Conservation (phyloP, 2,797 vertebrate genomes). For the Onychomys leucogaster region DNA sequence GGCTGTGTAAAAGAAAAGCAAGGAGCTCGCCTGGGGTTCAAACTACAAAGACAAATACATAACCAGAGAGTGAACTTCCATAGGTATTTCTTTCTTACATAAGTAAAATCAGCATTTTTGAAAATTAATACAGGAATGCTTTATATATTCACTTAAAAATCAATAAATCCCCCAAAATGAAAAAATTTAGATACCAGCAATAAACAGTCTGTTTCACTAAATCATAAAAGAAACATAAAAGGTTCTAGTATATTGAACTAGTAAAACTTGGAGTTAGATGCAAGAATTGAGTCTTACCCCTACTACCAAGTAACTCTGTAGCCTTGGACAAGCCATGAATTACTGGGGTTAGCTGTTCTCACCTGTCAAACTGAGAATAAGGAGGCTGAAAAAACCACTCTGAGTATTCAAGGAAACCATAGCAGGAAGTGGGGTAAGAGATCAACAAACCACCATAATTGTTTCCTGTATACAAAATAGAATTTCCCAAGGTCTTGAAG, state of each 20-base stretch:
- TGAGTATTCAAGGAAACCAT: background rate
- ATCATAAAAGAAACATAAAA: background rate
- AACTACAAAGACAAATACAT: background rate
- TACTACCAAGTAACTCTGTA: background rate
- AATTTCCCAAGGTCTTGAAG: background rate
- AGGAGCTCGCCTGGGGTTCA: background rate
- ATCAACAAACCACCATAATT: background rate
- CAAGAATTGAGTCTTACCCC: background rate
- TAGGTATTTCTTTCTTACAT: background rate
- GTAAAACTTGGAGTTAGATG: background rate
- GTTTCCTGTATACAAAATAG: background rate
- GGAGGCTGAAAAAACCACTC: background rate
- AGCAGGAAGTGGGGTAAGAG: background rate
- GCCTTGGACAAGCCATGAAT: background rate
- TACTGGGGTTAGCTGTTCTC: background rate
- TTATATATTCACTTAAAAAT: background rate
- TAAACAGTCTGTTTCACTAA: background rate
- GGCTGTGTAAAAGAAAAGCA: background rate
- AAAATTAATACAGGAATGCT: conserved; percentile 24
- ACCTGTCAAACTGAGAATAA: background rate
- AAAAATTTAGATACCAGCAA: background rate
- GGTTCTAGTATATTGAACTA: background rate
- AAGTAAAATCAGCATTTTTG: background rate
- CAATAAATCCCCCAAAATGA: background rate
- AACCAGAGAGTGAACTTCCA: background rate